Base-by-base conservation (phyloP, 2,797 vertebrate species). In the Neosilurus hyrtlii region DNA sequence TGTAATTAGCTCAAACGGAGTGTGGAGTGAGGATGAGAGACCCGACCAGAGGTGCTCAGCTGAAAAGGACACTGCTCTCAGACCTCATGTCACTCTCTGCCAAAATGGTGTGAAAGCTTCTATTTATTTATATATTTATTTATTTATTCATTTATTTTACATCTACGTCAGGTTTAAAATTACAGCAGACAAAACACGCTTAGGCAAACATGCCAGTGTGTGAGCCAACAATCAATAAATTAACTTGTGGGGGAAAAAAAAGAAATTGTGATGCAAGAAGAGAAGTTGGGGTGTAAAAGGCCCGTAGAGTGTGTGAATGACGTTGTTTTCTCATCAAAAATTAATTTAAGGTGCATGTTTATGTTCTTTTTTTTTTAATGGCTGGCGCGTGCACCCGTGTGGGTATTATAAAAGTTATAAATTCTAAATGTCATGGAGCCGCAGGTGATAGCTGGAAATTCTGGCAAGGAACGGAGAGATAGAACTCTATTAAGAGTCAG, bases 381-480 rank as follows among this genome's bases (percentile, higher is more conserved):
- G 68, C 14, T 35, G 73, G 56, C 49, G 56, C 61, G 15, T 76
- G 70, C 78, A 24, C 20, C 57, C 24, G 26, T 68, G 61, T 56
- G 67, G 61, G 72, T 35, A 72, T 57, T 75, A 72, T 6, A 9
- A 9, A 9, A 79, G 54, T 30, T 57, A 81, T 72, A 56, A 61
- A 66, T 81, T 57, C n/a, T 65, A 81, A 84, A 75, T 80, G 75
- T 79, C 70, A 80, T 43, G 3, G 59, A 67, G 83, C 78, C 70
- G 62, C 70, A 78, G 66, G 78, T 82, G 59, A 22, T 65, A 73
- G 56, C 57, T 51, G 14, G 22, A 72, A 59, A 79, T 9, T 16
- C 30, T 12, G 26, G 54, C 52, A 52, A 15, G 52, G 11, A 83
- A 68, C 10, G 24, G 78, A 35, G 24, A 83, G 82, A 24, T 59